A percentile compares a stretch with the other conserved stretches of the same genome.
Evolutionary conservation across 2,888 invertebrate species (phyloP).

Genomic region (Leptinotarsa haldemani): DNA sequence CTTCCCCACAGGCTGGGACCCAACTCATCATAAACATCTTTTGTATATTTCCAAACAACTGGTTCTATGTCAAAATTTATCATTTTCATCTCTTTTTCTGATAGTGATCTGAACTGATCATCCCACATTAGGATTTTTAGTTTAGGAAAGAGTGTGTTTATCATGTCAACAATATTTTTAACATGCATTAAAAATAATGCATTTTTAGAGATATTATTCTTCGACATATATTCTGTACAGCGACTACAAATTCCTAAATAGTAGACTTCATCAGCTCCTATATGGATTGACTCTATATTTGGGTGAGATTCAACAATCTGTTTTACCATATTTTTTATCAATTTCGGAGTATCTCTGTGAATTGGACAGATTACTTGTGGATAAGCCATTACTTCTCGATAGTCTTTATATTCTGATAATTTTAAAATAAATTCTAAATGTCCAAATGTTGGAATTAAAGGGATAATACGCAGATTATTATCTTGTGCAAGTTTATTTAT

Average conservation of each 20-base stretch:
- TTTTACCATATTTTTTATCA: conserved; percentile 77
- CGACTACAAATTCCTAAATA: conserved; percentile 72
- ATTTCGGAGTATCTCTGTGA: conserved; percentile 68
- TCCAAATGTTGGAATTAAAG: conserved; percentile 87
- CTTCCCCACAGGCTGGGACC: conserved; percentile 68
- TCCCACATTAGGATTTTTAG: conserved; percentile 82
- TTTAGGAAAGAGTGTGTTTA: conserved; percentile 67
- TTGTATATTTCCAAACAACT: conserved; percentile 79
- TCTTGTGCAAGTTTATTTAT: conserved; percentile 69
- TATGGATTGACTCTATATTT: conserved; percentile 70
- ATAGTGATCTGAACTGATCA: conserved; percentile 78
- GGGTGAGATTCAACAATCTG: conserved; percentile 76
- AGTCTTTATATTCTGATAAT: conserved; percentile 72
- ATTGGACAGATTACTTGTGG: conserved; percentile 80
- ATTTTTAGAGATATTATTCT: conserved; percentile 66
- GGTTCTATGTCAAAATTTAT: conserved; percentile 70
- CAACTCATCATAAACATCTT: conserved; percentile 62
- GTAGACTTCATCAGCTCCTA: conserved; percentile 87
- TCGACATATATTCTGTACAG: conserved; percentile 66
- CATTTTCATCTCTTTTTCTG: conserved; percentile 65
- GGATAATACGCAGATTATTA: conserved; percentile 77
- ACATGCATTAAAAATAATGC: conserved; percentile 75
- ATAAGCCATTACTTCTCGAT: conserved; percentile 74
- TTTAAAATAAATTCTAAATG: conserved; percentile 87
- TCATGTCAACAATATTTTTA: conserved; percentile 66